phyloP scores from a whole-genome alignment of 2,888 invertebrate genomes.

The Melanostoma scalare region DNA sequence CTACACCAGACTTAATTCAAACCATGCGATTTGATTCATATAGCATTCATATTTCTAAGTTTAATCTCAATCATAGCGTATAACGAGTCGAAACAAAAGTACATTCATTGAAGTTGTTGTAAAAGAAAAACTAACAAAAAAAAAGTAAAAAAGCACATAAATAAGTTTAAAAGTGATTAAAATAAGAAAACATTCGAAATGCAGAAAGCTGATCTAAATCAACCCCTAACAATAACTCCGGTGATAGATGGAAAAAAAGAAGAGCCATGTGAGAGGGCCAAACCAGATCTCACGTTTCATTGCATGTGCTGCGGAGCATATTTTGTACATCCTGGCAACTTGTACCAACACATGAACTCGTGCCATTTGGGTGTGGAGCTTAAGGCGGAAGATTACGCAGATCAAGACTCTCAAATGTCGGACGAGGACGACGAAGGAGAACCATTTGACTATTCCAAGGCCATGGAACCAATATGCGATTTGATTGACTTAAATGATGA shows the following conservation, averaged over 20 bases:
- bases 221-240: constrained; percentile 80
- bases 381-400: constrained; percentile 38
- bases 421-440: constrained; percentile 74
- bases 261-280: constrained; percentile 72
- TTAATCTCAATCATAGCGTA: constrained; percentile 28
- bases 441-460: constrained; percentile 79
- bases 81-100: constrained; percentile 49
- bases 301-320: constrained; percentile 81
- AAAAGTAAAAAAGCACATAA: constrained; percentile 21
- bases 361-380: constrained; percentile 77
- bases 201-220: constrained; percentile 70
- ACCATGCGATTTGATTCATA: constrained; percentile 32
- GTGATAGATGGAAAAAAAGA: constrained; percentile 76
- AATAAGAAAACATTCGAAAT: constrained; percentile 26
- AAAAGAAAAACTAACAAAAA: constrained; percentile 5
- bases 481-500: constrained; percentile 72
- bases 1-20: constrained; percentile 56
- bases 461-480: constrained; percentile 81
- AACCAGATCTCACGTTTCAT: constrained; percentile 81
- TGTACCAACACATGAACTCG: constrained; percentile 80
- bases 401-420: constrained; percentile 71
- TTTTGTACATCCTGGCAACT: constrained; percentile 79
- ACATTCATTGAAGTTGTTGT: constrained; percentile 48
- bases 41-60: constrained; percentile 31
- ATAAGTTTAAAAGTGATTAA: constrained; percentile 60